phyloP scores from a whole-genome alignment of 2,888 invertebrate species.

The Bellardia bayeri region DNA sequence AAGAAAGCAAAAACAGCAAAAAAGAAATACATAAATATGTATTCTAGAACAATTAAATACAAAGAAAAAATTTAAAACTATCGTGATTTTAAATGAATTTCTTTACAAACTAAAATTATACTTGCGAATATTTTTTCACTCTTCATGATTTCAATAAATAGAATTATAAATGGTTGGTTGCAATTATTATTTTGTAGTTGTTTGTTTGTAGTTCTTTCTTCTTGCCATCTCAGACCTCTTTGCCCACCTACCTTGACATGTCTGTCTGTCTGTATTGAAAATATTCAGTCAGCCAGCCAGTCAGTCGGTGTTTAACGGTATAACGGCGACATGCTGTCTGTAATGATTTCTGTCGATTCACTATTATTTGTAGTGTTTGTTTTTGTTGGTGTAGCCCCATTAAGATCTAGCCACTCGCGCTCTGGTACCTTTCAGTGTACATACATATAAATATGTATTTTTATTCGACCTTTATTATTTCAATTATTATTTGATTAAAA shows the following conservation, averaged over 20 bases:
- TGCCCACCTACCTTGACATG: not conserved
- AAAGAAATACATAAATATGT: conserved; percentile 1
- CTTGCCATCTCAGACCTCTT: not conserved
- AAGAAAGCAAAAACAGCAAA: not conserved
- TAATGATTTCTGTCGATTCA: conserved; percentile 62
- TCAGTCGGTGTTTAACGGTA: conserved; percentile 19
- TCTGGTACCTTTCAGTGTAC: conserved; percentile 15
- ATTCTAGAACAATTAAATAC: conserved; percentile 38
- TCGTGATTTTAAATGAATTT: conserved; percentile 47
- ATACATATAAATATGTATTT: too few relatives aligned
- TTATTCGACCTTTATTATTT: too few relatives aligned
- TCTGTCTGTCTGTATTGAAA: conserved; percentile 18
- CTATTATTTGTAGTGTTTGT: conserved; percentile 21
- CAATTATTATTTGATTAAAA: too few relatives aligned
- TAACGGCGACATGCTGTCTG: conserved; percentile 71
- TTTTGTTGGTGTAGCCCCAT: conserved; percentile 32
- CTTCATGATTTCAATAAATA: conserved; percentile 31
- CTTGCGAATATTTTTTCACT: conserved; percentile 4
- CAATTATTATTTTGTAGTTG: conserved; percentile 18
- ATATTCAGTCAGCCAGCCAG: conserved; percentile 9
- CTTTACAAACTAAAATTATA: conserved; percentile 33
- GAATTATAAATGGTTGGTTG: conserved; percentile 34
- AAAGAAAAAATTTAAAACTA: conserved; percentile 16
- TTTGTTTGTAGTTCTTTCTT: conserved; percentile 5
- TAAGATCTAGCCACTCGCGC: conserved; percentile 33